Conservation (phyloP, 2,888 invertebrate genomes). For the Chymomyza amoena region DNA sequence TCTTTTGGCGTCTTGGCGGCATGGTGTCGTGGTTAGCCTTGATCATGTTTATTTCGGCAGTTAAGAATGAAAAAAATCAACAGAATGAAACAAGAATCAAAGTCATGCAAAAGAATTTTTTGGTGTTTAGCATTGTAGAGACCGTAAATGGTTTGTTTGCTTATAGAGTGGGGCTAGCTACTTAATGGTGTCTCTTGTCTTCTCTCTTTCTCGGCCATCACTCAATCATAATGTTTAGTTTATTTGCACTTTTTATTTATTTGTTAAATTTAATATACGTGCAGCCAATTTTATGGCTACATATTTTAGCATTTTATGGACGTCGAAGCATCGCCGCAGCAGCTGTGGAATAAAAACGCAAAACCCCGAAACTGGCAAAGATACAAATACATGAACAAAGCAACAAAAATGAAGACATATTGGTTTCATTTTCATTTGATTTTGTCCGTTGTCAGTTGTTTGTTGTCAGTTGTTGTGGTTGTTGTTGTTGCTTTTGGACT, state of each 20-base stretch:
- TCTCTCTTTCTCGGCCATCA: slow-evolving; percentile 7
- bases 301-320: slow-evolving; percentile 56
- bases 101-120: slow-evolving; percentile 22
- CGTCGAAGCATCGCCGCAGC: slow-evolving; percentile 3
- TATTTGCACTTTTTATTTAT: slow-evolving; percentile 24
- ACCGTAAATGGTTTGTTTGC: slow-evolving; percentile 54
- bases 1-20: not conserved
- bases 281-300: slow-evolving; percentile 64
- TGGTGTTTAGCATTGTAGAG: slow-evolving; percentile 52
- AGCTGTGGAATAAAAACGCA: not conserved
- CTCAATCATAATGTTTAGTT: not conserved
- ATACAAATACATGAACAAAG: slow-evolving; percentile 2
- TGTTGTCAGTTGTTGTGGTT: slow-evolving; percentile 11
- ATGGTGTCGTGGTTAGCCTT: slow-evolving; percentile 53
- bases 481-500: slow-evolving; percentile 34
- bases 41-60: slow-evolving; percentile 69
- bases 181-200: not conserved
- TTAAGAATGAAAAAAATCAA: slow-evolving; percentile 46
- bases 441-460: slow-evolving; percentile 20
- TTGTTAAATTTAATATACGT: slow-evolving; percentile 39
- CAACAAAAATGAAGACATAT: slow-evolving; percentile 28
- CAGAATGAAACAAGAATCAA: slow-evolving; percentile 32
- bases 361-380: slow-evolving; percentile 10
- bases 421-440: slow-evolving; percentile 58
- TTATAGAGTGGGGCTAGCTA: slow-evolving; percentile 11